Conservation (phyloP, 2,113 vertebrate genomes). For the Maccullochella peelii region DNA sequence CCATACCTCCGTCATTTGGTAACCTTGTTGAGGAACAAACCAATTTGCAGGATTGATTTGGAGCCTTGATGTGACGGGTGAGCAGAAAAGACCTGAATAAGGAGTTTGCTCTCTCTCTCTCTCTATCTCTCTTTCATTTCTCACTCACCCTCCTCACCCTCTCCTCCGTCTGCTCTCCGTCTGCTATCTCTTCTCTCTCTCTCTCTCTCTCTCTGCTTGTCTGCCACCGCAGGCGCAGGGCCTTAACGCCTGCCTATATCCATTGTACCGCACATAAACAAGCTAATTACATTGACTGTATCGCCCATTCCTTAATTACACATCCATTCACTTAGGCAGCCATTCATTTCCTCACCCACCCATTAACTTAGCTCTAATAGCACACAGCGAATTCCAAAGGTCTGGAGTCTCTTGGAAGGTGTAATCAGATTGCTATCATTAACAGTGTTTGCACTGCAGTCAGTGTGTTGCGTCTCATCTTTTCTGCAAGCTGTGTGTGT, state of each 20-base stretch:
- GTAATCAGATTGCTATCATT: conserved; percentile 62
- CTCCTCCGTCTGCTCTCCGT: conserved; percentile 7
- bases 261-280: conserved; percentile 65
- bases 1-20: conserved; percentile 80
- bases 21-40: conserved; percentile 87
- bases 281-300: conserved; percentile 73
- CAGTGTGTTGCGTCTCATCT: conserved; percentile 34
- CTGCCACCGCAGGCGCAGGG: conserved; percentile 13
- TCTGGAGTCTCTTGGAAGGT: conserved; percentile 48
- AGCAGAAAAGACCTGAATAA: conserved; percentile 84
- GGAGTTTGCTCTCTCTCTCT: conserved; percentile 73
- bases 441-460: conserved; percentile 42
- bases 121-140: conserved; percentile 21
- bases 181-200: conserved; percentile 20
- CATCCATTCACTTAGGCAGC: conserved; percentile 68
- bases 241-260: conserved; percentile 33
- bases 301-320: conserved; percentile 71
- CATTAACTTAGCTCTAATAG: conserved; percentile 62
- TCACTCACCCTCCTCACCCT: conserved; percentile 5
- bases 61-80: conserved; percentile 85
- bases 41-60: conserved; percentile 88
- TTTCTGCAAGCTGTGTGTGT: conserved; percentile 2
- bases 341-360: conserved; percentile 57
- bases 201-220: conserved; percentile 5
- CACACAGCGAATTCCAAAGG: conserved; percentile 42